phyloP scores from a whole-genome alignment of 1,140 invertebrate species.

The Asbolus verrucosus region DNA sequence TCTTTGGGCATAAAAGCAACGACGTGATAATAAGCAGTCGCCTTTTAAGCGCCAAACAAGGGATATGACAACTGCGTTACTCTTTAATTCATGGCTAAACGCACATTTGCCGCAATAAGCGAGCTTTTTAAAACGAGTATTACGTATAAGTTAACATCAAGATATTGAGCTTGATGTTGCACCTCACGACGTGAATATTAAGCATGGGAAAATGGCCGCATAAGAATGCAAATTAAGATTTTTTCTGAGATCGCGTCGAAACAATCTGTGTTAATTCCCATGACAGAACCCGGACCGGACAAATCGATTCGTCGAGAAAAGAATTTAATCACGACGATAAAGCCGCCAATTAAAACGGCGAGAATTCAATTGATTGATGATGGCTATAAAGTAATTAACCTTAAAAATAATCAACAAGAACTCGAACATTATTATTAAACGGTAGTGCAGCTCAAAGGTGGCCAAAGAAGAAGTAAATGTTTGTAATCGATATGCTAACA shows the following conservation, averaged over 20 bases:
- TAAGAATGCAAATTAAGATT: slow-evolving; percentile 41
- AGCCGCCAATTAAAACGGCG: background rate
- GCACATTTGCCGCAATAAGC: background rate
- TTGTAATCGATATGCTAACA: slow-evolving; percentile 36
- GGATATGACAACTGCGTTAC: background rate
- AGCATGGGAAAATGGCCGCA: slow-evolving; percentile 36
- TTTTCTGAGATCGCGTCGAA: background rate
- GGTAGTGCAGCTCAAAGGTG: slow-evolving; percentile 25
- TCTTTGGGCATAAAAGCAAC: background rate
- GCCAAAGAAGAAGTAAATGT: slow-evolving; percentile 18
- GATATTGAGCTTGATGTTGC: slow-evolving; percentile 44
- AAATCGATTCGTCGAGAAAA: background rate
- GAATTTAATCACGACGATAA: background rate
- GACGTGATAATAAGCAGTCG: slow-evolving; percentile 1
- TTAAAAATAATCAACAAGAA: background rate
- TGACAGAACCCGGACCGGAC: slow-evolving; percentile 7
- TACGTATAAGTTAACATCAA: background rate
- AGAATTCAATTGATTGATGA: background rate
- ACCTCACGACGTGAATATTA: slow-evolving; percentile 46
- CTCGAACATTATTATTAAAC: slow-evolving; percentile 31
- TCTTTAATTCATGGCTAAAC: background rate
- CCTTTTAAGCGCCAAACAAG: background rate
- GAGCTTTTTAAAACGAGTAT: slow-evolving; percentile 33
- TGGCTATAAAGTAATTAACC: background rate
- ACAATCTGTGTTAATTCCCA: background rate